A percentile compares a stretch with the other conserved stretches of the same genome.
These are phyloP conservation scores for Lagocephalus sceleratus DNA, from an alignment of 2,797 vertebrate species.

Conservation along the genomic window DNA sequence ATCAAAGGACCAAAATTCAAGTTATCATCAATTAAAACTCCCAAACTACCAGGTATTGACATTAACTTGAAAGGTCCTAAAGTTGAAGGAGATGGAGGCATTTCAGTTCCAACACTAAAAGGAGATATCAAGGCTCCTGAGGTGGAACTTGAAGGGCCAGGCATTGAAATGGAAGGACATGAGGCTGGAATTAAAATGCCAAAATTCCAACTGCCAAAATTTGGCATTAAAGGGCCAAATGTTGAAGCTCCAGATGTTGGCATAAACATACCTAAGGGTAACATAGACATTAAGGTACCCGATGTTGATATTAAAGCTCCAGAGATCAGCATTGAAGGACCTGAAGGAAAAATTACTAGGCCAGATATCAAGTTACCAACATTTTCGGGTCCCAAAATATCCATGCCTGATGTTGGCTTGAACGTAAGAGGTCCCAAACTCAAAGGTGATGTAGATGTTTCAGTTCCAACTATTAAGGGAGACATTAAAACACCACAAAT, in stretches of 20 bases:
- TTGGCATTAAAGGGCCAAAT: conserved; percentile 18
- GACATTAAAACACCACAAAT: conserved; percentile 13
- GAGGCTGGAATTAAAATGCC: background rate
- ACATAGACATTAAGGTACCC: conserved; percentile 8
- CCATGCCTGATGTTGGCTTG: conserved; percentile 40
- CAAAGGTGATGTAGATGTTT: conserved; percentile 16
- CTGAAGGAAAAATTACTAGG: background rate
- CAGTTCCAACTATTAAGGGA: conserved; percentile 20
- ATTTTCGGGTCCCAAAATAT: background rate
- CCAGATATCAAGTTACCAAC: background rate
- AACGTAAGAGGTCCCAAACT: conserved; percentile 21
- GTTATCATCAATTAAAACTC: background rate
- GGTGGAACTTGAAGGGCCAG: background rate
- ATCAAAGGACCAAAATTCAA: conserved; percentile 19
- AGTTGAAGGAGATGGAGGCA: background rate
- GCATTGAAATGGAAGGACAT: background rate
- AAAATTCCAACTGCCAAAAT: conserved; percentile 30
- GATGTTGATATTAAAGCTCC: conserved; percentile 2
- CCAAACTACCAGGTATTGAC: background rate
- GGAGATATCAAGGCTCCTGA: background rate
- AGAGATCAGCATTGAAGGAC: background rate
- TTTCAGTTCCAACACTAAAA: background rate
- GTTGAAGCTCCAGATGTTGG: conserved; percentile 15
- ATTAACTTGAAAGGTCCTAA: background rate
- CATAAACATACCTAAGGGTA: background rate